Base-by-base conservation (phyloP, 2,113 vertebrate genomes). In the Harpagus bidentatus region DNA sequence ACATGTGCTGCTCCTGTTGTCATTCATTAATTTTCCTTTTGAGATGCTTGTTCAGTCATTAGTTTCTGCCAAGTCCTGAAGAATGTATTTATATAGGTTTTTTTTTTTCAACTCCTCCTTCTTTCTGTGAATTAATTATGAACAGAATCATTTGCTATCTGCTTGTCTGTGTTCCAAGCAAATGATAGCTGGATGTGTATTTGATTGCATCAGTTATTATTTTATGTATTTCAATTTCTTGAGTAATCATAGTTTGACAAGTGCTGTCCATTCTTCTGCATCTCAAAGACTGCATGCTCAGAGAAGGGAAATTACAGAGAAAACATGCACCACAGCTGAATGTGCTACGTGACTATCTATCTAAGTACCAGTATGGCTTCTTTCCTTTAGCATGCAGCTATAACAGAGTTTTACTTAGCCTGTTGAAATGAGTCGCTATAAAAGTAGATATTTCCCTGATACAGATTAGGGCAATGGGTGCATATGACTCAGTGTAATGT, bases 161-260 rank as follows among this genome's bases (percentile, higher is more conserved):
- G 26, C 73, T 96, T 89, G 53, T 94, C 77, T 95, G 4, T 76
- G 38, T 94, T 92, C 77, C 77, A 87, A 82, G 65, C 36, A 95
- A 91, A 87, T 79, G 31, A 85, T 76, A 89, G 83, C 48, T 95
- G 62, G 77, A 85, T 91, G 22, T 92, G 50, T 48, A 20, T 96
- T 93, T 94, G 90, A 93, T 95, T 91, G 65, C 70, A 87, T 92
- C 58, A 70, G 56, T 93, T 95, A 88, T 83, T 94, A 77, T 93
- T 95, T 95, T 96, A 63, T 71, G 85, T 92, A 81, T 93, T 96
- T 87, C 86, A 74, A 9, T 97, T 97, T 86, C 61, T 95, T 56
- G 40, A 92, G 69, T 82, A 88, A 92, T 94, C 65, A 59, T 17
- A 78, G 45, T 91, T 90, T 92, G 80, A 89, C 91, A 93, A 93